These are phyloP conservation scores for Pogona vitticeps DNA, from an alignment of 2,113 vertebrate species.

Conservation along the genomic window DNA sequence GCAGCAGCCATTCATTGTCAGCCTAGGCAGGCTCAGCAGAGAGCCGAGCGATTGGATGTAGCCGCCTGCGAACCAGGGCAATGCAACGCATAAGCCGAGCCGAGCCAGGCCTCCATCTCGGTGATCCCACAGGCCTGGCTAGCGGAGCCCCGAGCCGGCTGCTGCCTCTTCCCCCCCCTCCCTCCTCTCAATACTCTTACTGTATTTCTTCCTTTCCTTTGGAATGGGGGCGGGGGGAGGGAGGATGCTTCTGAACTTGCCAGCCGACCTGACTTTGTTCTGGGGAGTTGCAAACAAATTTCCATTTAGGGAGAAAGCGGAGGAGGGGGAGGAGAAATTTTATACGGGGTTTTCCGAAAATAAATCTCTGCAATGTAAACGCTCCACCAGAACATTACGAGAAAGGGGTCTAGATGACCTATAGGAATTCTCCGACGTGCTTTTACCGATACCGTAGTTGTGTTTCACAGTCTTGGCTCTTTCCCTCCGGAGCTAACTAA, in stretches of 20 bases:
- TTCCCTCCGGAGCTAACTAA: background rate
- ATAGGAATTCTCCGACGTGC: no score
- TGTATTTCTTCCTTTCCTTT: background rate
- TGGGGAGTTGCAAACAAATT: background rate
- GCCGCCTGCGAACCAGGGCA: slow-evolving; percentile 11
- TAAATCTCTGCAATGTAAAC: background rate
- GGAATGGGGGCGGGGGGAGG: no score
- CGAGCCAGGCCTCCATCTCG: background rate
- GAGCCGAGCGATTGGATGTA: slow-evolving; percentile 78
- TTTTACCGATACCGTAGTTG: no score
- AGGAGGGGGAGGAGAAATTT: no score
- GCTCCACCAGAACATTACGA: background rate
- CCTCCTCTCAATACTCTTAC: background rate
- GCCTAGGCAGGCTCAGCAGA: slow-evolving; percentile 76
- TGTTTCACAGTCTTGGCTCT: no score
- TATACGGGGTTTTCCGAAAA: background rate
- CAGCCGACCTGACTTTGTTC: background rate
- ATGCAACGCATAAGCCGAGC: background rate
- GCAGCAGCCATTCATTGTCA: slow-evolving; percentile 85
- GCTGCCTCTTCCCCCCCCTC: background rate
- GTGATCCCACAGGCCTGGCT: slow-evolving; percentile 34
- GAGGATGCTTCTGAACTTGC: background rate
- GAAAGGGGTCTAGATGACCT: background rate
- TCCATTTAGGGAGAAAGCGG: background rate
- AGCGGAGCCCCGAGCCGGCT: slow-evolving; percentile 54